Evolutionary conservation across 2,797 vertebrate genomes (phyloP), one percentile per base, ranked within the genome.

Genomic region (Taeniopygia guttata): DNA sequence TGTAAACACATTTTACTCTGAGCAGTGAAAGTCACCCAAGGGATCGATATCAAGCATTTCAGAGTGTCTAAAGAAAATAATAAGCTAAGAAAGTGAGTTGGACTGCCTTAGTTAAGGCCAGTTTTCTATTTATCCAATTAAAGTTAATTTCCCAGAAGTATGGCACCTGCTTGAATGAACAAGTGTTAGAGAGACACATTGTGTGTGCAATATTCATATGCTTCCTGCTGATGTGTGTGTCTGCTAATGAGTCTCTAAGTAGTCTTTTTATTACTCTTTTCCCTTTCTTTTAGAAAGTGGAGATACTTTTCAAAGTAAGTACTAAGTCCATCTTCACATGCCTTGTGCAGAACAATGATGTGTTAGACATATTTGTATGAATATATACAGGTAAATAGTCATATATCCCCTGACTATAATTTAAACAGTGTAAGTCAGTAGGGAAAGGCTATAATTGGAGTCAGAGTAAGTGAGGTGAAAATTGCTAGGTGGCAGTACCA

Each of bases 381-480:
- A 96, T 73, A 97, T 94, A 97, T 97, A 90, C 93, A 97, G 96
- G 97, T 97, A 97, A 96, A 97, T 84, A 97, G 93, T 96, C 85
- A 91, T 95, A 95, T 96, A 89, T 95, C 91, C 95, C 92, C 91
- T 96, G 95, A 96, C 94, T 93, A 83, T 98, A 97, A 98, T 98
- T 98, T 98, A 98, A 97, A 97, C 97, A 98, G 97, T 96, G 96
- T 95, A 97, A 97, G 97, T 97, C 97, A 95, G 96, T 92, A 95
- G 96, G 96, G 95, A 97, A 97, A 91, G 94, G 85, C 94, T 97
- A 96, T 98, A 98, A 97, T 97, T 97, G 97, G 94, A 97, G 88
- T 96, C 94, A 90, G 94, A 96, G 84, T 96, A 97, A 97, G 97
- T 95, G 94, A 98, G 97, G 97, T 98, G 97, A 98, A 98, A 98